A percentile compares a stretch with the other conserved stretches of the same genome.
These are phyloP conservation scores for Myrmecophaga tridactyla DNA, from an alignment of 2,113 vertebrate species.

Conservation along the genomic window DNA sequence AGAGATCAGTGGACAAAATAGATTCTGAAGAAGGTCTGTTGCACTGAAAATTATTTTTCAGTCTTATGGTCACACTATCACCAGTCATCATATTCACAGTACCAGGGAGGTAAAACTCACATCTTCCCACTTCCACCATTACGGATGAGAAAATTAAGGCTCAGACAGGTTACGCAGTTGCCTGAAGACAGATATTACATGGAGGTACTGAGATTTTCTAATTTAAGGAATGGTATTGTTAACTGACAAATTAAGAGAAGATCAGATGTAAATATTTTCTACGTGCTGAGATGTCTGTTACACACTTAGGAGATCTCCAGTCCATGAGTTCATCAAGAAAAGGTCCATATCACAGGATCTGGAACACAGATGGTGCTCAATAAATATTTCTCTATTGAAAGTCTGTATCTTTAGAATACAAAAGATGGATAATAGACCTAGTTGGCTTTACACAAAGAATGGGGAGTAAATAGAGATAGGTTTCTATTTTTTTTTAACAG, in stretches of 20 bases:
- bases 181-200: background rate
- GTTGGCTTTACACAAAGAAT: conserved; percentile 5
- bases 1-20: background rate
- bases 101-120: background rate
- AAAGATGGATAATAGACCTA: background rate
- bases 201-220: background rate
- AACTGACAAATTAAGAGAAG: background rate
- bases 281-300: background rate
- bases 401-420: background rate
- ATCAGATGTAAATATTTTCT: background rate
- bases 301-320: background rate
- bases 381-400: background rate
- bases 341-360: background rate
- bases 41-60: background rate
- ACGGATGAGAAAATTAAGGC: background rate
- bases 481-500: background rate
- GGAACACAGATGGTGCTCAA: background rate
- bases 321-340: background rate
- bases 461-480: background rate
- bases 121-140: background rate
- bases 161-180: background rate
- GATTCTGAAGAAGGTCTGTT: background rate
- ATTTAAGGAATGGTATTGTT: background rate
- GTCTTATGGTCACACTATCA: background rate
- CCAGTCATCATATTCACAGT: background rate